Evolutionary conservation across 2,888 invertebrate species (phyloP), one percentile per base, ranked within the genome.

Genomic region (Apamea sordens): DNA sequence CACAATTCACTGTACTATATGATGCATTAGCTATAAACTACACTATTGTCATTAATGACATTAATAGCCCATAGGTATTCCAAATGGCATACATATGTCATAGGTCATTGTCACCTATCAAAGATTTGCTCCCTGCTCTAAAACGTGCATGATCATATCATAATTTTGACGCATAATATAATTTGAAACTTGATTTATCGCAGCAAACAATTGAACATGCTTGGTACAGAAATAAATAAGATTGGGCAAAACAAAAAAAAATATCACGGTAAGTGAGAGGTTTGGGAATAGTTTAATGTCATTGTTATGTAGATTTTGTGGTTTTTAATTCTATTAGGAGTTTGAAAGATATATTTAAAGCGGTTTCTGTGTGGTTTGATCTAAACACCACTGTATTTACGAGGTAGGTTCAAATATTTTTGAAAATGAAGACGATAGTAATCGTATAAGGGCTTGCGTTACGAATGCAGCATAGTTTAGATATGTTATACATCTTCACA

Each of bases 61-160:
- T 44, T 64, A 69, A 69, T 70, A 80, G 73, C 50, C 50, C 65
- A 77, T 76, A 67, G 76, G 77, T 82, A 73, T 71, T 85, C 80
- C 61, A 68, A 80, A 79, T 80, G 76, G 78, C 68, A 78, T 59
- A 80, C 68, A 78, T 59, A 76, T 41, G 80, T 74, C 89, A 79
- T 47, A 86, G 89, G 79, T 89, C 84, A 88, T 72, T 88, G 87
- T 85, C 82, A 67, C 80, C 79, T 75, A 68, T 85, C 85, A 87
- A 77, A 81, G 69, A 77, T 87, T 74, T 65, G 72, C 59, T 77
- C 77, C 80, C 32, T 68, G 79, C 76, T 84, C 76, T 44, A 59
- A 83, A 80, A 81, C 75, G 82, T 82, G 80, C 50, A 78, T 86
- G 83, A 86, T 83, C 80, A 73, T 81, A 87, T 85, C 84, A 86